Evolutionary conservation across 1,140 invertebrate genomes (phyloP), one percentile per base, ranked within the genome.

Genomic region (Leptinotarsa undecemlineata): DNA sequence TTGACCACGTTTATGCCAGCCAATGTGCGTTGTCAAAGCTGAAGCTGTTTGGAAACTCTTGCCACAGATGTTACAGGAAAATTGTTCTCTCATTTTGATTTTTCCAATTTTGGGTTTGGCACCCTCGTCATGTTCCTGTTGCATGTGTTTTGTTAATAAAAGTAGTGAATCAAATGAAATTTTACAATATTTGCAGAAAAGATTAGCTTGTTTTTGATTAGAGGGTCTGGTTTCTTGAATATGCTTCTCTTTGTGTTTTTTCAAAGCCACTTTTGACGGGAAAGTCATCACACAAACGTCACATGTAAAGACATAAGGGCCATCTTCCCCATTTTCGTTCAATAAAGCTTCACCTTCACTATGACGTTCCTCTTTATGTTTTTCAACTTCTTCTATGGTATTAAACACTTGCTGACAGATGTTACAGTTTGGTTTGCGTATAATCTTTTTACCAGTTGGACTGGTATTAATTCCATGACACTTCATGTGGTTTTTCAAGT

Each of bases 401-500:
- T 79, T 77, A 47, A 81, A 81, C 47, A 78, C 75, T 17, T 76
- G 64, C 60, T 83, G 77, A 68, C 83, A 84, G 1, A 80, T 60
- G 57, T 82, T 77, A 68, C 83, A 84, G 60, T 74, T 74, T 20
- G 81, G 76, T 57, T 82, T 83, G 63, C 79, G 81, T 3, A 74
- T 2, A 19, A 66, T 20, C 15, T 78, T 78, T 72, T 79, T 76
- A 11, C 74, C 71, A 8, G 48, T 71, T 5, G 75, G 70, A 17
- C 66, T 78, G 19, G 75, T 51, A 33, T 76, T 77, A 19, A 81
- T 78, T 11, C 81, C 81, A 42, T 84, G 83, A 42, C 69, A 78
- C 74, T 83, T 83, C 78, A 83, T 80, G 60, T 84, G 83, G 26
- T 78, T 80, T 60, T 80, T 81, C 33, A 84, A 73, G 57, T 82